Conservation (phyloP, 2,888 invertebrate genomes). For the Drosophila mulleri region DNA sequence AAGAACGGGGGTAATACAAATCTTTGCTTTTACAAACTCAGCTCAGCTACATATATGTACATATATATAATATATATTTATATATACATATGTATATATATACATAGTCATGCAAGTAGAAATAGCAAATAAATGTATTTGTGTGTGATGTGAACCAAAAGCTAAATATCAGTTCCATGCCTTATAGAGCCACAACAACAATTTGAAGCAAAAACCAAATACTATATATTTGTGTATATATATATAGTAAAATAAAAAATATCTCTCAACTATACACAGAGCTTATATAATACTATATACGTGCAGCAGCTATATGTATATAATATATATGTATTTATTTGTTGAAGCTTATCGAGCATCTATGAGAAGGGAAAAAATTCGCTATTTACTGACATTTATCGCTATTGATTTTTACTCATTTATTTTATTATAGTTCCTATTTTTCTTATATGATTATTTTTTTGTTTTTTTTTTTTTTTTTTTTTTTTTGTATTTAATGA, state of each 20-base stretch:
- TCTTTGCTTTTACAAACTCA: constrained; percentile 22
- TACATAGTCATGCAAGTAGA: constrained; percentile 6
- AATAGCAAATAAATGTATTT: background rate
- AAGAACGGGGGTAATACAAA: constrained; percentile 46
- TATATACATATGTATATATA: background rate
- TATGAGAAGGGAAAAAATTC: constrained; percentile 60
- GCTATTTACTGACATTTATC: constrained; percentile 60
- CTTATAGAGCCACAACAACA: constrained; percentile 30
- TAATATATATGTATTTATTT: constrained; percentile 21
- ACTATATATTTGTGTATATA: constrained; percentile 6
- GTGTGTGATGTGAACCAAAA: constrained; percentile 6
- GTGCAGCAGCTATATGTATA: constrained; percentile 60
- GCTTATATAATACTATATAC: constrained; percentile 35
- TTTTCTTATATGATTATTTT: background rate
- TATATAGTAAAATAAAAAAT: constrained; percentile 14
- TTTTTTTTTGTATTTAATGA: constrained; percentile 24
- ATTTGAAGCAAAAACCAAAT: constrained; percentile 15
- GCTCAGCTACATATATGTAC: constrained; percentile 29
- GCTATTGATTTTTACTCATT: constrained; percentile 43
- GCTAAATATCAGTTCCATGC: constrained; percentile 31
- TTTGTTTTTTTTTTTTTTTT: background rate
- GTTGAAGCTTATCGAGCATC: constrained; percentile 51
- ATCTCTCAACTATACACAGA: constrained; percentile 52
- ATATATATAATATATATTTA: background rate
- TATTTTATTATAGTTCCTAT: constrained; percentile 10